phyloP scores from a whole-genome alignment of 2,113 vertebrate species.

The Mesoclemmys tuberculata region DNA sequence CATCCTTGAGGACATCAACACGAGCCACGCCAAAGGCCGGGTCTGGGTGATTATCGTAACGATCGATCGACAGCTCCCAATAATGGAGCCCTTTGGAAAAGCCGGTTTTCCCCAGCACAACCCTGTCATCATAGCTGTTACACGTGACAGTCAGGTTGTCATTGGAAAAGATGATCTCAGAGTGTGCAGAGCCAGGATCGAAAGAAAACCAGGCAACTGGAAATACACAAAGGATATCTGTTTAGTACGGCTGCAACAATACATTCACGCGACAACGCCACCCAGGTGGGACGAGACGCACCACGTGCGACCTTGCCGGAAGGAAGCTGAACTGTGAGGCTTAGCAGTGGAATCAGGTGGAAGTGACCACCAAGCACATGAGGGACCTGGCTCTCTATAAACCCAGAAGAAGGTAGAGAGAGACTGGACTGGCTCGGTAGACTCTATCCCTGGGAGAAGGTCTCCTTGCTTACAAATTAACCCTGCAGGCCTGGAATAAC shows the following conservation, averaged over 20 bases:
- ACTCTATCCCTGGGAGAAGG: not conserved
- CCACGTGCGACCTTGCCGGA: slow-evolving; percentile 71
- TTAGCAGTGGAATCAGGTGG: not conserved
- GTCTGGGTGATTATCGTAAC: slow-evolving; percentile 98
- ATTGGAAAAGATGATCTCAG: slow-evolving; percentile 97
- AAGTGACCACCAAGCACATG: not conserved
- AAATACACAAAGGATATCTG: slow-evolving; percentile 12
- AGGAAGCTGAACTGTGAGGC: not conserved
- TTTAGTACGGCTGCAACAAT: not conserved
- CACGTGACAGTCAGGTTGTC: slow-evolving; percentile 98
- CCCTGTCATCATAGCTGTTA: slow-evolving; percentile 97
- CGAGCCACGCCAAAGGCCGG: slow-evolving; percentile 95
- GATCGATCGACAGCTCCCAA: slow-evolving; percentile 96
- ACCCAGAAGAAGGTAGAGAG: not conserved
- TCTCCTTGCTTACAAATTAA: slow-evolving; percentile 41
- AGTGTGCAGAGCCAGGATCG: slow-evolving; percentile 91
- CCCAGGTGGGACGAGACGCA: not conserved
- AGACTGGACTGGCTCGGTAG: not conserved
- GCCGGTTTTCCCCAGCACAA: slow-evolving; percentile 92
- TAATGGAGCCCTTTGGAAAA: slow-evolving; percentile 98
- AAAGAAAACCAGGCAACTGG: slow-evolving; percentile 98
- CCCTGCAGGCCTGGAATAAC: slow-evolving; percentile 18
- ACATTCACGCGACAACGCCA: rapidly evolving
- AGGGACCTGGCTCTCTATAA: not conserved
- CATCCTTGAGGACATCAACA: slow-evolving; percentile 92